These are phyloP conservation scores for Circaetus cinerascens DNA, from an alignment of 2,113 vertebrate genomes.

Conservation along the genomic window DNA sequence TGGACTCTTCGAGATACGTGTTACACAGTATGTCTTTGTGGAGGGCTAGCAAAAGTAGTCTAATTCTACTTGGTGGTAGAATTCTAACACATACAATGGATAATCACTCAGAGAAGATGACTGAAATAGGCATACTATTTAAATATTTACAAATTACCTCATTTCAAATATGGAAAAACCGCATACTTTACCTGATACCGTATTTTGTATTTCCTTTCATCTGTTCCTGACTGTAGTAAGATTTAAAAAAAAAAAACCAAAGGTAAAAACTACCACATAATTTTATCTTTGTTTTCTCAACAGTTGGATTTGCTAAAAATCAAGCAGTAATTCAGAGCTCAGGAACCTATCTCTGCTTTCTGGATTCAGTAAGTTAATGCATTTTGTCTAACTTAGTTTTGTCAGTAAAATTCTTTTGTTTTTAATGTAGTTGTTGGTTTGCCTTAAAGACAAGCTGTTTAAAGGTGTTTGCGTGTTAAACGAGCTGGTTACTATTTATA, in stretches of 20 bases:
- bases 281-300: slow-evolving; percentile 52
- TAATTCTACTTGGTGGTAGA: background rate
- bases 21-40: background rate
- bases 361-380: slow-evolving; percentile 90
- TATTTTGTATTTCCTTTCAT: background rate
- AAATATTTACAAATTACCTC: background rate
- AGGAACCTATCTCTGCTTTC: slow-evolving; percentile 90
- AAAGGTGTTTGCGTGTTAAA: background rate
- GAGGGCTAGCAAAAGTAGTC: background rate
- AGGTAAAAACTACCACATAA: background rate
- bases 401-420: background rate
- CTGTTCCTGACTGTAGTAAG: background rate
- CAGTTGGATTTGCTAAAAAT: slow-evolving; percentile 97
- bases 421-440: background rate
- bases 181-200: background rate
- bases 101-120: background rate
- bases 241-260: background rate
- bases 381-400: background rate
- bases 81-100: background rate
- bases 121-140: background rate
- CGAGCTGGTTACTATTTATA: background rate
- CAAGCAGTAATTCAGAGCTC: slow-evolving; percentile 87
- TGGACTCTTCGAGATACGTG: background rate
- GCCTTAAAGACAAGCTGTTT: background rate
- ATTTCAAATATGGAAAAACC: background rate